Conservation (phyloP, 2,888 invertebrate genomes). For the Acholoe squamosa region DNA sequence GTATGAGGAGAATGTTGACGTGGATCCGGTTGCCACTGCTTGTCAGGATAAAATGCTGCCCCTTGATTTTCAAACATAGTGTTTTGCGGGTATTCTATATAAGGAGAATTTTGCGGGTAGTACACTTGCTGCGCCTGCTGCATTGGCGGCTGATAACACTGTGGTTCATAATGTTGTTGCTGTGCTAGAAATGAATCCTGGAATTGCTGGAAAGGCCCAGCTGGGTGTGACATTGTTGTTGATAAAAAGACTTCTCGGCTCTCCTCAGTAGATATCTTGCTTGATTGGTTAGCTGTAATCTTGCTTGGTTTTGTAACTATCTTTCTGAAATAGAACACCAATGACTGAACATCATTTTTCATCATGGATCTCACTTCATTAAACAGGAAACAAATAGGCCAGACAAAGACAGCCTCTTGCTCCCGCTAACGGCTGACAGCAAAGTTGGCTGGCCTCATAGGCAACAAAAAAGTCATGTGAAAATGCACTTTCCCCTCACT, state of each 20-base stretch:
- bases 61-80: slow-evolving; percentile 3
- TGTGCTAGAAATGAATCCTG: background rate
- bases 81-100: background rate
- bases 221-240: background rate
- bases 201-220: background rate
- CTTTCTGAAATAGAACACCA: too few species aligned
- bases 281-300: too few species aligned
- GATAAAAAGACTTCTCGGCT: background rate
- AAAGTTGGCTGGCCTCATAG: too few species aligned
- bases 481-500: too few species aligned
- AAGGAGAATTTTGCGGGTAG: background rate
- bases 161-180: background rate
- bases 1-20: too few species aligned
- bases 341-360: too few species aligned
- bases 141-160: background rate
- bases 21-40: slow-evolving; percentile 3
- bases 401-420: too few species aligned
- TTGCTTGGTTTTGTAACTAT: too few species aligned
- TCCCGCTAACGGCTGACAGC: too few species aligned
- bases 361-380: too few species aligned
- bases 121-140: background rate
- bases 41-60: background rate
- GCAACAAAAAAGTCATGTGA: too few species aligned
- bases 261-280: background rate
- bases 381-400: too few species aligned